These are phyloP conservation scores for Micromussa lordhowensis DNA, from an alignment of 92 coral and sea anemone genomes.

Conservation along the genomic window DNA sequence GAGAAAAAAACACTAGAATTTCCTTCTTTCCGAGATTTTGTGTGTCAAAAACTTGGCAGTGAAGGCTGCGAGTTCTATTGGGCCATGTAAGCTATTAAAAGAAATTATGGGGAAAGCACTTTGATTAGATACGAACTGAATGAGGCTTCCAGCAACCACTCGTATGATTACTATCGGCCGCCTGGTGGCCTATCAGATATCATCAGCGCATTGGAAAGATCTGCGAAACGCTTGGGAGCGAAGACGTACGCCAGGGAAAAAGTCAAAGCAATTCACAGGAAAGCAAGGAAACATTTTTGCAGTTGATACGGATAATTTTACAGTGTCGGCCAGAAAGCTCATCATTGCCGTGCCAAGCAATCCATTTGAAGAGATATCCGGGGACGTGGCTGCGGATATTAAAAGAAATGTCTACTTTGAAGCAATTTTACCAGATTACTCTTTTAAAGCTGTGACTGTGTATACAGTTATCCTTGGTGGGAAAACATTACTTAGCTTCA, in stretches of 20 bases:
- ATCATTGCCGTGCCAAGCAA: background rate
- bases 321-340: conserved; percentile 10
- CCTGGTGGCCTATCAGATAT: background rate
- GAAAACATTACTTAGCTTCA: background rate
- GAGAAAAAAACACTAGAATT: too few relatives aligned
- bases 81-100: too few relatives aligned
- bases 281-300: conserved; percentile 12
- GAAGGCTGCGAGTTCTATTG: too few relatives aligned
- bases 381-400: conserved; percentile 1
- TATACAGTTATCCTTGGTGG: conserved; percentile 35
- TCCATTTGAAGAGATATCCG: background rate
- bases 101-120: too few relatives aligned
- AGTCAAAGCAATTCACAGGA: background rate
- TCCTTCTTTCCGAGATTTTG: too few relatives aligned
- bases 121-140: too few relatives aligned
- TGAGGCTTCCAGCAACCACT: too few relatives aligned
- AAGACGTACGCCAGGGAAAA: conserved; percentile 12
- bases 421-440: background rate
- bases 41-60: too few relatives aligned
- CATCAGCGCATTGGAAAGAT: background rate
- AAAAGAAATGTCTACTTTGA: background rate
- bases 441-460: conserved; percentile 7
- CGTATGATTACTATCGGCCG: too few relatives aligned
- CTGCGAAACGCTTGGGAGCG: conserved; percentile 4
- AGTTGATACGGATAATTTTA: background rate